Evolutionary conservation across 2,888 invertebrate species (phyloP), one percentile per base, ranked within the genome.

Genomic region (Lasioglossum vierecki): DNA sequence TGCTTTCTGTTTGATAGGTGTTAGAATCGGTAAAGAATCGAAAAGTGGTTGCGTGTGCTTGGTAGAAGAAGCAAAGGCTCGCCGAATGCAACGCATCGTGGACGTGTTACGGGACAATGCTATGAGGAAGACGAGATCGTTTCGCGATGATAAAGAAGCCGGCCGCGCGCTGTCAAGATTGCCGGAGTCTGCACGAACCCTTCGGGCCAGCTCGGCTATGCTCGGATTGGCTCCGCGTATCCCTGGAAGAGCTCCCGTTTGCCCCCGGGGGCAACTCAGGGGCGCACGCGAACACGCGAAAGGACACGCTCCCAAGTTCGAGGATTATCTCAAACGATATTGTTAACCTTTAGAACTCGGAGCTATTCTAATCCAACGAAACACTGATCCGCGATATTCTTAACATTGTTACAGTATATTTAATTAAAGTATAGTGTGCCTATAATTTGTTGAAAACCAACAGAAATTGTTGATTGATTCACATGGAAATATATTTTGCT

Each of bases 81-180:
- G 89, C 85, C 88, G 88, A 88, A 87, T 88, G 88, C 88, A 86
- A 82, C 82, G 82, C 85, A 26, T 66, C 53, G 63, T 70, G 82
- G 81, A 90, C 88, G 90, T 83, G 88, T 90, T 88, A 88, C 86
- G 88, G 88, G 90, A 88, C 88, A 90, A 90, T 89, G 88, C 89
- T 82, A 89, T 72, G 89, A 90, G 90, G 90, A 90, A 90, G 90
- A 89, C 84, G 85, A 90, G 90, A 90, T 90, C 81, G 90, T 90
- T 85, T 76, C 86, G 76, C 66, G 80, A 66, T 80, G 90, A 90
- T 90, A 89, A 88, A 82, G 82, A 49, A 84, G 76, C 53, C 57
- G 66, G 35, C 63, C 63, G 72, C 70, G 30, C n/a, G n/a, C 57
- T n/a, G 60, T 15, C 41, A 76, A 39, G 80, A 66, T 68, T 68